Evolutionary conservation across 2,113 vertebrate genomes (phyloP), one percentile per base, ranked within the genome.

Genomic region (Corapipo altera): DNA sequence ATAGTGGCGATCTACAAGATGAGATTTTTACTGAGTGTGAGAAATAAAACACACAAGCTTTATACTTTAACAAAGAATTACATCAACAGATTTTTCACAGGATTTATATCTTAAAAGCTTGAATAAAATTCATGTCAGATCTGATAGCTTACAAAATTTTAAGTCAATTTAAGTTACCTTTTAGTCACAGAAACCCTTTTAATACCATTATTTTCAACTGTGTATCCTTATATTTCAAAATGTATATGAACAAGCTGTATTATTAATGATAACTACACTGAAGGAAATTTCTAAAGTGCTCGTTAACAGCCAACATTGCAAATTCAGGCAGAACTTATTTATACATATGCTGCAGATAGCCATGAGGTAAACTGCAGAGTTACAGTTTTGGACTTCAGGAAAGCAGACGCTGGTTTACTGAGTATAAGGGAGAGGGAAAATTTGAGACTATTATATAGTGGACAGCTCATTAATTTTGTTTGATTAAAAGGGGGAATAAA

Each of bases 1-100:
- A 88, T 49, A 73, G 49, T 83, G 67, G 43, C 61, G 32, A 93
- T 89, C 81, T 86, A 66, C 23, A 95, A 94, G 44, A 77, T 46
- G 28, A 97, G n/a, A 90, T 82, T 96, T 95, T 91, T 91, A 94
- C 52, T 52, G 12, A 91, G n/a, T 43, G 79, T 78, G 52, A 92
- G 88, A 95, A 91, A 64, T 78, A 92, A 95, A 96, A 51, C 33
- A 62, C 26, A 59, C 19, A 86, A 64, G 24, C 28, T 85, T 64
- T 91, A 65, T 46, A 79, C 9, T 48, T 32, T 21, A 22, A 70
- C 22, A 94, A 84, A 71, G 24, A 92, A 81, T 24, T 27, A 41
- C 49, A 88, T 85, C 55, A 94, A 84, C 46, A 86, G 26, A 4
- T 85, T 96, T 95, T 84, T 93, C 52, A 91, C 69, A 30, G 82